These are phyloP conservation scores for Spodoptera frugiperda DNA, from an alignment of 1,140 invertebrate species.

Conservation along the genomic window DNA sequence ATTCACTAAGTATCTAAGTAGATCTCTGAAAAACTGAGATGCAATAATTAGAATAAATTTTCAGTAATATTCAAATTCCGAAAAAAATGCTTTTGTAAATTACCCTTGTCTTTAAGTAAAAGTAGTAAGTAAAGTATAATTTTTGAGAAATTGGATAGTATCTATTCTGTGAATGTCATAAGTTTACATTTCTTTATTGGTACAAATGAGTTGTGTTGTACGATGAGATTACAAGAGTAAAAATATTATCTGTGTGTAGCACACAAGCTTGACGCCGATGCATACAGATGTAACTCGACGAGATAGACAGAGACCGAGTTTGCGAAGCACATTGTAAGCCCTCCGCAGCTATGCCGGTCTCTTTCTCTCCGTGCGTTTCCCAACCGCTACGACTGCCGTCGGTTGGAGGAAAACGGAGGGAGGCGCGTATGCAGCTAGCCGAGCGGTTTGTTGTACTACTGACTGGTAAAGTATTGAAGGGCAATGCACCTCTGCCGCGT, in stretches of 20 bases:
- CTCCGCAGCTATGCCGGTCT: constrained; percentile 48
- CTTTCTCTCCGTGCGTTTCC: constrained; percentile 42
- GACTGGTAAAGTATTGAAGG: constrained; percentile 47
- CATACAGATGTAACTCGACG: constrained; percentile 10
- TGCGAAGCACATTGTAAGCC: constrained; percentile 20
- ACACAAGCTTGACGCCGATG: constrained; percentile 27
- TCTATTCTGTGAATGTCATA: too few relatives aligned
- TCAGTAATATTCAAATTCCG: too few relatives aligned
- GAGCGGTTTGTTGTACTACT: constrained; percentile 14
- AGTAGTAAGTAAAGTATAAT: too few relatives aligned
- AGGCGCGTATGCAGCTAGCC: constrained; percentile 9
- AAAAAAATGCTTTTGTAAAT: too few relatives aligned
- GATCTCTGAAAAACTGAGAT: too few relatives aligned
- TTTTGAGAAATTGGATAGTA: too few relatives aligned
- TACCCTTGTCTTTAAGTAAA: too few relatives aligned
- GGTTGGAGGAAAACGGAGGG: constrained; percentile 41
- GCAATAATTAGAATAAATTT: too few relatives aligned
- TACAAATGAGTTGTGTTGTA: background rate
- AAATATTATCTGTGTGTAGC: constrained; percentile 27
- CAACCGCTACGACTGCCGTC: constrained; percentile 28
- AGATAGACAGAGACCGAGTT: constrained; percentile 55
- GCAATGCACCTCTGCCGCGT: constrained; percentile 60
- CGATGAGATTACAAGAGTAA: constrained; percentile 6
- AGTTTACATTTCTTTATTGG: constrained; percentile 11
- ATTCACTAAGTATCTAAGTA: too few relatives aligned